Evolutionary conservation across 2,888 invertebrate genomes (phyloP), one percentile per base, ranked within the genome.

Genomic region (Drosophila gaucha): DNA sequence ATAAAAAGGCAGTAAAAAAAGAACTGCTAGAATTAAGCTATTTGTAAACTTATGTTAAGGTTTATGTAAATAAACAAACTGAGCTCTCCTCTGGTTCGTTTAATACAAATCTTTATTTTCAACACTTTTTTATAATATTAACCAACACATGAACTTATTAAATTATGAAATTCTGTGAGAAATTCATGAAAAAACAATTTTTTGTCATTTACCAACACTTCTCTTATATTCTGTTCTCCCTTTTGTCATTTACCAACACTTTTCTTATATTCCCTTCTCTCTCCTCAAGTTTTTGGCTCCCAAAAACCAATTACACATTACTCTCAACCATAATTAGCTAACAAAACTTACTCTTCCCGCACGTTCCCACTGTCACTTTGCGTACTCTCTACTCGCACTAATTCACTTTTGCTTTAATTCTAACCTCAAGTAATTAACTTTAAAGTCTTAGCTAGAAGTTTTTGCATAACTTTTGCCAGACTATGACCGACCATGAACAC

Each of bases 381-480:
- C 10, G 4, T 1, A 14, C 6, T 0, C 10, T 4, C 4, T 12
- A 18, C 8, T 44, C 4, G 10, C 12, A 12, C 8, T 18, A 24
- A 24, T 41, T 14, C 41, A 14, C 14, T 24, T 26, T 26, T 26
- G 14, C 30, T 38, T 24, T n/a, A 44, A 24, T 31, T 36, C 4
- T 20, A 59, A 39, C 6, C 10, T 30, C n/a, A 28, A 35, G 44
- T 47, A 63, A 69, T 68, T 69, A 49, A 57, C 44, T 57, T 54
- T 20, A 20, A 31, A 49, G 36, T 43, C 20, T 39, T 52, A 47
- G 35, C 39, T 50, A 38, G 16, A 38, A 22, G 10, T 36, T 60
- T 60, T 56, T 35, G 20, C 28, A 14, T 28, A 33, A 55, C 31
- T 36, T 64, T 69, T 22, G 26, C 33, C 39, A 44, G 59, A 18